Base-by-base conservation (phyloP, 2,797 vertebrate species). In the Sebastiscus tertius region DNA sequence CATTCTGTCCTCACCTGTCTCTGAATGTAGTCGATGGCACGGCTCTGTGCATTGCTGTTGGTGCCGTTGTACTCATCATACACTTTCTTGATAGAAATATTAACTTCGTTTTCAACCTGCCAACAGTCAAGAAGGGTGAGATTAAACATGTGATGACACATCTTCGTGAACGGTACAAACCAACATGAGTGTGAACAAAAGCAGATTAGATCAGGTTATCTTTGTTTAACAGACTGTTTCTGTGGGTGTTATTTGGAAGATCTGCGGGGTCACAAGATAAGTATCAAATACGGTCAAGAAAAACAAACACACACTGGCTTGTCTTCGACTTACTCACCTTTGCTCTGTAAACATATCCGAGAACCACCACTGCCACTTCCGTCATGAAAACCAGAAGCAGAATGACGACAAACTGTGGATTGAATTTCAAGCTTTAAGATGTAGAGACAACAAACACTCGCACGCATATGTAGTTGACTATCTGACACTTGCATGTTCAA, bases 341-440 rank as follows among this genome's bases (percentile, higher is more conserved):
- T 86, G 97, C 97, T 97, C 98, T 97, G 95, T 98, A 99, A 94
- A 99, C 94, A 46, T 99, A 99, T 82, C 98, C 98, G 9, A 99
- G 96, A 90, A 99, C 97, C 75, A 99, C 98, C 0, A 99, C 97
- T 6, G 97, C 97, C 49, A 98, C 97, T 94, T 99, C 98, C 0
- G 98, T 98, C 89, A 98, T 91, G 90, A 99, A 99, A 88, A 99
- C 98, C 96, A 99, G 90, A 86, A 99, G 94, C 13, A 99, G 96
- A 89, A 99, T 97, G 94, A 97, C 92, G 81, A 98, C 97, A 95
- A 99, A 99, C 98, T 99, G 95, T 22, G 55, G 82, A 86, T 86
- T 31, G 24, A 94, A 96, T 85, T 89, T 33, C 94, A 84, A 68
- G 14, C 78, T 69, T 65, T 42, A 67, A 27, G 6, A 71, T 14